A percentile compares a stretch with the other conserved stretches of the same genome.
phyloP scores from a whole-genome alignment of 2,888 invertebrate species.

The Nomada ferruginata region DNA sequence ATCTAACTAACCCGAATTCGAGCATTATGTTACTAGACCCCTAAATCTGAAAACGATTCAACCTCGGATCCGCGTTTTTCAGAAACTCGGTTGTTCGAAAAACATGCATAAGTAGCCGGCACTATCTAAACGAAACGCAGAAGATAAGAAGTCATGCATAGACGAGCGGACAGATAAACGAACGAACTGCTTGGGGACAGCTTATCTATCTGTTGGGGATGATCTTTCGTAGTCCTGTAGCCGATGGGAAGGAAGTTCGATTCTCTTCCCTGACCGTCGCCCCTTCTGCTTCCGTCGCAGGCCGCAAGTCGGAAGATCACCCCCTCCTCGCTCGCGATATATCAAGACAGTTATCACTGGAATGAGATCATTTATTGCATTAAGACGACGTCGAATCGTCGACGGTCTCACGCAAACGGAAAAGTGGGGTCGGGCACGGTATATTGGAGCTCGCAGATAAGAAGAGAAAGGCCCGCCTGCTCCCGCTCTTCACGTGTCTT shows the following conservation, averaged over 20 bases:
- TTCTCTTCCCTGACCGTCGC: constrained; percentile 27
- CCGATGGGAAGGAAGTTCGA: constrained; percentile 50
- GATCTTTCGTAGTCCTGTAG: constrained; percentile 45
- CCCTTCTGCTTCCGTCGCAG: constrained; percentile 3
- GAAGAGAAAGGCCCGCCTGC: constrained; percentile 60
- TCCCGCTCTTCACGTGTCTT: constrained; percentile 1
- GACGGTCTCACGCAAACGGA: constrained; percentile 61
- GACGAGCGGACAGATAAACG: constrained; percentile 52
- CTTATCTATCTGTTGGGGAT: constrained; percentile 62
- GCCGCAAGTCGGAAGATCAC: constrained; percentile 52
- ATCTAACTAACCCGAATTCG: too few relatives aligned
- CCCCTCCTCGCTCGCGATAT: constrained; percentile 72
- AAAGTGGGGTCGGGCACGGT: constrained; percentile 71
- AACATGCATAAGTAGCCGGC: not conserved
- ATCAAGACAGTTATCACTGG: constrained; percentile 80
- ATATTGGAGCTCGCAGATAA: constrained; percentile 80
- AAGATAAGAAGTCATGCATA: constrained; percentile 52
- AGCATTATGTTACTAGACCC: too few relatives aligned
- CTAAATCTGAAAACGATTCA: not conserved
- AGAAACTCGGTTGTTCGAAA: too few relatives aligned
- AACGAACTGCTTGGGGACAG: constrained; percentile 13
- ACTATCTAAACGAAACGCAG: not conserved
- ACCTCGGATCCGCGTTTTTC: not conserved
- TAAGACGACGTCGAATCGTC: constrained; percentile 69
- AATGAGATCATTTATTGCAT: constrained; percentile 82